phyloP scores from a whole-genome alignment of 2,888 invertebrate genomes.

The Galeruca laticollis region DNA sequence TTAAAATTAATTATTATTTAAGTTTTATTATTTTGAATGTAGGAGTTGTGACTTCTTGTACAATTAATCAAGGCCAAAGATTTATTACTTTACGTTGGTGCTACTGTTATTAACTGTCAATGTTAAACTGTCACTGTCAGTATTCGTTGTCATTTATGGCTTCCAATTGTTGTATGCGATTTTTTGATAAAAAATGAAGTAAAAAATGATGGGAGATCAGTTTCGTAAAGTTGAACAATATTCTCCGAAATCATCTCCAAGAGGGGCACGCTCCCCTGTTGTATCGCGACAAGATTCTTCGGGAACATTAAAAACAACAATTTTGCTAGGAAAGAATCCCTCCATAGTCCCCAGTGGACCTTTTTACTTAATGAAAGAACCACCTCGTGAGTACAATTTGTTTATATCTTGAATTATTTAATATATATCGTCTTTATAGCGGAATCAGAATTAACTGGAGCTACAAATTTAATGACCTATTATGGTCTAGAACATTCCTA shows the following conservation, averaged over 20 bases:
- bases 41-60: too few species aligned
- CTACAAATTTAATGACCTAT: conserved; percentile 96
- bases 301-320: conserved; percentile 97
- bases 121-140: not conserved
- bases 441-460: conserved; percentile 94
- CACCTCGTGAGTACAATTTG: conserved; percentile 76
- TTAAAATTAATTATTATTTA: too few species aligned
- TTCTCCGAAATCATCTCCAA: conserved; percentile 94
- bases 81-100: not conserved
- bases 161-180: conserved; percentile 34
- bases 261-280: conserved; percentile 94
- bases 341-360: conserved; percentile 97
- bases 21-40: too few species aligned
- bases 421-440: conserved; percentile 68
- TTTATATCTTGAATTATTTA: conserved; percentile 1
- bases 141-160: conserved; percentile 28
- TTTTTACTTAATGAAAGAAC: conserved; percentile 98
- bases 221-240: conserved; percentile 93
- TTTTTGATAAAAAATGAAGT: conserved; percentile 64
- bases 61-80: too few species aligned
- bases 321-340: conserved; percentile 96
- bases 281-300: conserved; percentile 97
- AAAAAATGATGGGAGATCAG: conserved; percentile 93
- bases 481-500: conserved; percentile 97
- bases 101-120: conserved; percentile 4